Evolutionary conservation across 2,797 vertebrate species (phyloP).

Genomic region (Mustela erminea): DNA sequence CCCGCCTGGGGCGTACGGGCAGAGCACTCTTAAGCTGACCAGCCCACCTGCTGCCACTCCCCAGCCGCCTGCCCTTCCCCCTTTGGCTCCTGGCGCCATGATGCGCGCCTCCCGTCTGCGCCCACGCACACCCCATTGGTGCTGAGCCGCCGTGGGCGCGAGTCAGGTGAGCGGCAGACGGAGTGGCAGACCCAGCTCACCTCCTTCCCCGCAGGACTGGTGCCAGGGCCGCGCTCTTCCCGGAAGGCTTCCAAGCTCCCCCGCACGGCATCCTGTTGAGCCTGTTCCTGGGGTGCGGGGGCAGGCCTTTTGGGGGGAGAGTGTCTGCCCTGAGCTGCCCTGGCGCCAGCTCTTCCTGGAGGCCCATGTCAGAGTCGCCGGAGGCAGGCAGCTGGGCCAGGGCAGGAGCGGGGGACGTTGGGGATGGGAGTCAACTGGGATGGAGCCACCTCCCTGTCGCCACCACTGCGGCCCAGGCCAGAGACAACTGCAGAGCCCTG

Average conservation of each 20-base stretch:
- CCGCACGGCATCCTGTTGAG: constrained; percentile 80
- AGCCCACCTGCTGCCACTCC: constrained; percentile 60
- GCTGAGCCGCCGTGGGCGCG: constrained; percentile 79
- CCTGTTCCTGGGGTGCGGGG: constrained; percentile 83
- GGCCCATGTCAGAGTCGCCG: constrained; percentile 77
- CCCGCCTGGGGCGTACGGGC: background rate
- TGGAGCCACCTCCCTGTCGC: background rate
- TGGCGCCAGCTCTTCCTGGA: constrained; percentile 76
- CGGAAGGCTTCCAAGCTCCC: constrained; percentile 84
- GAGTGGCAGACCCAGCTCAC: constrained; percentile 74
- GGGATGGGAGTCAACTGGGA: background rate
- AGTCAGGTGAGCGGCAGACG: constrained; percentile 73
- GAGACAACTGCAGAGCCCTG: background rate
- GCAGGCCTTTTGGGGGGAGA: constrained; percentile 76
- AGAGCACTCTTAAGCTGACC: constrained; percentile 51
- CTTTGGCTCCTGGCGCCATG: constrained; percentile 76
- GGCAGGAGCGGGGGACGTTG: background rate
- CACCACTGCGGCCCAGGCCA: fast-evolving
- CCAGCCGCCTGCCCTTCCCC: constrained; percentile 71
- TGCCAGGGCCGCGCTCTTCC: constrained; percentile 78
- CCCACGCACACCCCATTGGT: constrained; percentile 83
- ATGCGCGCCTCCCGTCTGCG: constrained; percentile 76
- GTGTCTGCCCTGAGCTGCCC: constrained; percentile 61
- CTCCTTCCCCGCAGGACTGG: constrained; percentile 75
- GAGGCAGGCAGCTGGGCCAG: constrained; percentile 83